Base-by-base conservation (phyloP, 2,113 vertebrate genomes). In the Ahaetulla prasina region DNA sequence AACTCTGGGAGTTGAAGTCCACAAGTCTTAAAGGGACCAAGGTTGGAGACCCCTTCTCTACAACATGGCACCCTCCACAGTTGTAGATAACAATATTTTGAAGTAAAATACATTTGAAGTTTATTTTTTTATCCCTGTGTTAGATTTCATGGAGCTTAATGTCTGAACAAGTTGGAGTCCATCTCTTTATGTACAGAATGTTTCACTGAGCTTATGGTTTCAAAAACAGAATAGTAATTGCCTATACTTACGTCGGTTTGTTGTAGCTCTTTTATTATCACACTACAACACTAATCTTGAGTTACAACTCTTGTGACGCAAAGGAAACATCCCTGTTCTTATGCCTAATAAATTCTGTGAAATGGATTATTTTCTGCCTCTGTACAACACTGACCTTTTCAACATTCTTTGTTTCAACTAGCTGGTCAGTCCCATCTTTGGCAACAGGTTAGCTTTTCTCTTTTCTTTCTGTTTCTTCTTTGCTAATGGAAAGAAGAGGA, bases 331-430 rank as follows among this genome's bases (percentile, higher is more conserved):
- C 53, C 0, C 2, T 14, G 94, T 96, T 95, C 90, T 92, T 95
- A 91, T 94, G 12, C 63, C 91, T 93, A 85, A 91, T 92, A 10
- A 74, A 90, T 55, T 91, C 87, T 89, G 63, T 92, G 94, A 94
- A 92, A 96, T 94, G 57, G 87, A 91, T 49, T 68, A 60, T 95
- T 88, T 86, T 45, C 57, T 93, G 93, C 92, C 80, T 43, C 63
- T 94, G 92, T 91, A 89, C 94, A 92, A 91, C 35, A 22, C 50
- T 97, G 97, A 97, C 97, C 97, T 98, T 97, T 97, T 95, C 93
- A 97, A 97, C 88, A 96, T 96, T 94, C 94, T 94, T 95, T 96
- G 96, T 96, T 95, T 94, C 95, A 87, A 93, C 89, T 89, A 95
- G 87, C 88, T 92, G 94, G 92, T 95, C 96, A 96, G 92, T 95